A percentile compares a stretch with the other conserved stretches of the same genome.
Evolutionary conservation across 1,140 invertebrate species (phyloP).

Genomic region (Colletes gigas): DNA sequence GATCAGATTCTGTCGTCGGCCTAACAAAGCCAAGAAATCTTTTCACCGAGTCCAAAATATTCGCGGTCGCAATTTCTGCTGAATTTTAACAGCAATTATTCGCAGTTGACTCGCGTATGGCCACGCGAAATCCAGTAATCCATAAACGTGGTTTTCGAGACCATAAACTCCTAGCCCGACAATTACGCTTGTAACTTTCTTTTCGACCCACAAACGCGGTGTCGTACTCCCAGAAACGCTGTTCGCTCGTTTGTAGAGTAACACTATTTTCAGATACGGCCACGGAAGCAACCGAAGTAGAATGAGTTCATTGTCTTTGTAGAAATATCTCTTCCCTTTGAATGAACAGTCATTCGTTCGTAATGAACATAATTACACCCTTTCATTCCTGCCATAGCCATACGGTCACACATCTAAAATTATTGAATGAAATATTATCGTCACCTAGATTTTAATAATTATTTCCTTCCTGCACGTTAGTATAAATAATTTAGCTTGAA

Average conservation of each 20-base stretch:
- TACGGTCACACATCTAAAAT: too few relatives aligned
- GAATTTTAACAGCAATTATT: conserved; percentile 38
- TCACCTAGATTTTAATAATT: too few relatives aligned
- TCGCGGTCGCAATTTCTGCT: conserved; percentile 11
- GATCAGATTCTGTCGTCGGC: not conserved
- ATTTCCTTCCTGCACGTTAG: too few relatives aligned
- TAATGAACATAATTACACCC: not conserved
- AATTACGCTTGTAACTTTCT: conserved; percentile 42
- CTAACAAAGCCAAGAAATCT: not conserved
- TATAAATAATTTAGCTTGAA: too few relatives aligned
- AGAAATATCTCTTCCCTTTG: conserved; percentile 8
- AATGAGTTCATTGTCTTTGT: conserved; percentile 2
- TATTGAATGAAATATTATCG: too few relatives aligned
- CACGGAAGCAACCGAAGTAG: not conserved
- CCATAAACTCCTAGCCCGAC: conserved; percentile 39
- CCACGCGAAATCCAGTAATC: conserved; percentile 15
- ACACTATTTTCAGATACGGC: conserved; percentile 19
- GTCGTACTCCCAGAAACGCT: not conserved
- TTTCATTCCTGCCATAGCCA: too few relatives aligned
- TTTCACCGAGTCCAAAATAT: not conserved
- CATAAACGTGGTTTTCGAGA: conserved; percentile 44
- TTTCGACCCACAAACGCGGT: conserved; percentile 20
- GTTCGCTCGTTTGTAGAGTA: not conserved
- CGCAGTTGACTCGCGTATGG: not conserved
- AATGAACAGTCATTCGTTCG: not conserved